Evolutionary conservation across 2,888 invertebrate species (phyloP).

Genomic region (Limnephilus auricula): DNA sequence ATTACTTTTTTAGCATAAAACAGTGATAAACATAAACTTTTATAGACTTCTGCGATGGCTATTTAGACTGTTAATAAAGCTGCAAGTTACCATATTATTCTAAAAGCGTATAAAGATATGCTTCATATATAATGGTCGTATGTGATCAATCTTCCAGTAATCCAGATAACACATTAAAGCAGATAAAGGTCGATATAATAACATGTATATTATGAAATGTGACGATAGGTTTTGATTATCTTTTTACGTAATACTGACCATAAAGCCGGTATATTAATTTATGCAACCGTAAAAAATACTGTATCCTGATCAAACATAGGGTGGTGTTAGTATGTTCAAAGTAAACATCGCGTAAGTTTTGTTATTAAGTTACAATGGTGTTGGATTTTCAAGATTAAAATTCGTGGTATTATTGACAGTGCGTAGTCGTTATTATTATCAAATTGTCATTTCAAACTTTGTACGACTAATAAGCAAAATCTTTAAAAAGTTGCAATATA

Average conservation of each 20-base stretch:
- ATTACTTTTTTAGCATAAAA: background rate
- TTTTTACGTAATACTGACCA: constrained; percentile 24
- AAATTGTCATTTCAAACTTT: too few relatives aligned
- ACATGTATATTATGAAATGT: background rate
- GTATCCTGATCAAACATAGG: background rate
- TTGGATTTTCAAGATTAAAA: too few relatives aligned
- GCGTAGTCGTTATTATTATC: too few relatives aligned
- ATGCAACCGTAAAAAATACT: background rate
- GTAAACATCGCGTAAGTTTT: background rate
- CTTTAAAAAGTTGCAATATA: too few relatives aligned
- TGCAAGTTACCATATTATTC: background rate
- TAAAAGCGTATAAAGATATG: background rate
- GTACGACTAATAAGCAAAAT: too few relatives aligned
- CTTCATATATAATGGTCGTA: background rate
- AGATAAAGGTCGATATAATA: constrained; percentile 10
- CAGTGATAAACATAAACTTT: background rate
- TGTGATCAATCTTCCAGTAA: constrained; percentile 30
- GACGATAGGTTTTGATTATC: constrained; percentile 8
- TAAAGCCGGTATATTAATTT: constrained; percentile 18
- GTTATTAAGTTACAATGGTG: background rate
- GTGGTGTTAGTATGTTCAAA: background rate
- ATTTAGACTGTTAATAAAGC: background rate
- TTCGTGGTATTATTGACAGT: too few relatives aligned
- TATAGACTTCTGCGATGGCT: background rate
- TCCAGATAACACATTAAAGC: background rate